Conservation (phyloP, 2,888 invertebrate species). For the Glaucopsyche alexis region DNA sequence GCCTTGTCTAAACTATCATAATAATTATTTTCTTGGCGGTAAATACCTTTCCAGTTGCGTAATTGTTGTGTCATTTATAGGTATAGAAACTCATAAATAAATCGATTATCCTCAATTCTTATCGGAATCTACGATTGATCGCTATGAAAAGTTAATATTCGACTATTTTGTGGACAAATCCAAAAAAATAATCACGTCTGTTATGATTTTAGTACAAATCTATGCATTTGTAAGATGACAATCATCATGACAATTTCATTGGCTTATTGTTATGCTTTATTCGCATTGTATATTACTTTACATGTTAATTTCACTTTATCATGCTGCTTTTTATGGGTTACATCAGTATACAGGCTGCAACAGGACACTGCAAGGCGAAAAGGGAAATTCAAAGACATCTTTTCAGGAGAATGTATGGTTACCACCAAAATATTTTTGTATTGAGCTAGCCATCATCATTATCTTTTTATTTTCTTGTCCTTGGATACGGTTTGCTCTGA, state of each 20-base stretch:
- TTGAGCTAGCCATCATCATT: conserved; percentile 63
- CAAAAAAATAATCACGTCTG: conserved; percentile 48
- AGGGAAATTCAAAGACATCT: conserved; percentile 92
- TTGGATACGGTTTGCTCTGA: conserved; percentile 33
- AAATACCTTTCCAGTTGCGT: conserved; percentile 71
- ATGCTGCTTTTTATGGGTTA: conserved; percentile 84
- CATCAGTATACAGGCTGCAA: conserved; percentile 88
- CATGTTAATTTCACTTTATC: conserved; percentile 78
- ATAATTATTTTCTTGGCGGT: conserved; percentile 54
- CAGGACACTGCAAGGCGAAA: conserved; percentile 89
- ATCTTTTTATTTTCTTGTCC: conserved; percentile 35
- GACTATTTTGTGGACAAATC: conserved; percentile 54
- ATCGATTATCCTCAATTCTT: conserved; percentile 78
- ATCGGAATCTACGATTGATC: conserved; percentile 68
- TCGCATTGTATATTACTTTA: conserved; percentile 69
- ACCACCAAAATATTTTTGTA: conserved; percentile 72
- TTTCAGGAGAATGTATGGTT: conserved; percentile 91
- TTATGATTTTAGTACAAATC: conserved; percentile 41
- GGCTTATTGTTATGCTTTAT: conserved; percentile 72
- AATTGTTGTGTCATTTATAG: conserved; percentile 71
- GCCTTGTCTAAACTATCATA: conserved; percentile 48
- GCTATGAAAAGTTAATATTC: conserved; percentile 49
- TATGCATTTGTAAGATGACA: conserved; percentile 61
- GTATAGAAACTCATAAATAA: conserved; percentile 78
- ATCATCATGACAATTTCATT: conserved; percentile 64